phyloP scores from a whole-genome alignment of 1,140 invertebrate genomes.

The Ruditapes philippinarum region DNA sequence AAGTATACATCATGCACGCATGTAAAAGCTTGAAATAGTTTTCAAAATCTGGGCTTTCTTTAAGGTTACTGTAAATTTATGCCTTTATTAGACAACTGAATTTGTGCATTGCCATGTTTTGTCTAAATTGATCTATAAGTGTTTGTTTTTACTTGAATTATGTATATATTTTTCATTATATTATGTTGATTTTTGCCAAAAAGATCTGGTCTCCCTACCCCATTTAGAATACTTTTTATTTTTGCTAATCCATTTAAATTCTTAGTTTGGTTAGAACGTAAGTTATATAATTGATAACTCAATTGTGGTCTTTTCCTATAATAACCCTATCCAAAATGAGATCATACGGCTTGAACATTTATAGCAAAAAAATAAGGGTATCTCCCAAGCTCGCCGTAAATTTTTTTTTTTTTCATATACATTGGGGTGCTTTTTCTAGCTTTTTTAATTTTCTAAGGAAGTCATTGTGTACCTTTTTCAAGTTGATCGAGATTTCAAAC shows the following conservation, averaged over 20 bases:
- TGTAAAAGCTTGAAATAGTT: conserved; percentile 10
- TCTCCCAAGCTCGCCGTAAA: conserved; percentile 20
- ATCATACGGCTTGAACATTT: conserved; percentile 11
- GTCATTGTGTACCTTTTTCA: conserved; percentile 12
- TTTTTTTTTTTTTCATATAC: too few species aligned
- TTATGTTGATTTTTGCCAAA: conserved; percentile 8
- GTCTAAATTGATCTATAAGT: not conserved
- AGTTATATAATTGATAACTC: not conserved
- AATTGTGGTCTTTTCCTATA: not conserved
- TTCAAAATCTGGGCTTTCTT: not conserved
- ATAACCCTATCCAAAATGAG: conserved; percentile 13
- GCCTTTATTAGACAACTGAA: conserved; percentile 4
- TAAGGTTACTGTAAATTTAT: conserved; percentile 13
- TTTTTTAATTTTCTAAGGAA: conserved; percentile 16
- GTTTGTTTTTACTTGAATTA: not conserved
- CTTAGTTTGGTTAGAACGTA: not conserved
- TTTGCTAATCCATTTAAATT: conserved; percentile 20
- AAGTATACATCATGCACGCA: too few species aligned
- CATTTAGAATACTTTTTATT: not conserved
- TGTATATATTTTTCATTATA: not conserved
- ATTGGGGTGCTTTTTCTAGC: not conserved
- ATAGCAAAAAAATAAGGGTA: conserved; percentile 26
- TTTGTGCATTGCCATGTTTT: not conserved
- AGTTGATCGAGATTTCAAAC: not conserved
- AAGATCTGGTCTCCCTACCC: not conserved